Percentiles rank a stretch among this genome's conserved stretches.
These are phyloP conservation scores for Dicroscelio sp. DNA, from an alignment of 2,888 invertebrate genomes.

Conservation along the genomic window DNA sequence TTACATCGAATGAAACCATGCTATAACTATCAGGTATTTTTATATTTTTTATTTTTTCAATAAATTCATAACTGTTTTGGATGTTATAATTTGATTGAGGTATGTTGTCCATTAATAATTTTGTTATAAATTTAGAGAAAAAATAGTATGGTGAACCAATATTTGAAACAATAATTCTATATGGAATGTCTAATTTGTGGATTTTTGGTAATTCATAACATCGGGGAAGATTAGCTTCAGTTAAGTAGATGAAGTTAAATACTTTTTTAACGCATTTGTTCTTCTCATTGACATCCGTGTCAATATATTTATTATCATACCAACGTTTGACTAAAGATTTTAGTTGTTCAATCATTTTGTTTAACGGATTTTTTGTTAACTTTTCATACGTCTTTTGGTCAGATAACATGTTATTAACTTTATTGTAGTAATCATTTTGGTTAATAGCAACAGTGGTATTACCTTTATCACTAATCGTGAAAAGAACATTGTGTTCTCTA, in stretches of 20 bases:
- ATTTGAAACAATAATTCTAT: slow-evolving; percentile 7
- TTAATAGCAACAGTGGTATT: slow-evolving; percentile 25
- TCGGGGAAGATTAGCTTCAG: background rate
- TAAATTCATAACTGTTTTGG: too few relatives aligned
- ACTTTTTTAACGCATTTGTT: background rate
- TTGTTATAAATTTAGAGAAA: slow-evolving; percentile 6
- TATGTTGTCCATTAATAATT: too few relatives aligned
- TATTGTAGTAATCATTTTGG: background rate
- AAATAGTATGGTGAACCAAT: background rate
- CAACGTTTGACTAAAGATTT: background rate
- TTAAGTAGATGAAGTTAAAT: background rate
- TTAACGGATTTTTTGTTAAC: too few relatives aligned
- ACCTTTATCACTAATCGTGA: slow-evolving; percentile 24
- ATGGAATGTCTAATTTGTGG: background rate
- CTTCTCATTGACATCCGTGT: background rate
- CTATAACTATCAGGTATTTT: too few relatives aligned
- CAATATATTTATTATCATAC: slow-evolving; percentile 23
- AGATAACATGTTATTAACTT: slow-evolving; percentile 18
- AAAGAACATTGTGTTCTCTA: slow-evolving; percentile 1
- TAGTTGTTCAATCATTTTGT: too few relatives aligned
- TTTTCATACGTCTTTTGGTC: background rate
- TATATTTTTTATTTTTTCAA: too few relatives aligned
- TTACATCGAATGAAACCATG: too few relatives aligned
- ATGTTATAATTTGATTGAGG: too few relatives aligned
- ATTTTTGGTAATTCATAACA: slow-evolving; percentile 9